Evolutionary conservation across 2,888 invertebrate genomes (phyloP).

Genomic region (Balanococcus diminutus): DNA sequence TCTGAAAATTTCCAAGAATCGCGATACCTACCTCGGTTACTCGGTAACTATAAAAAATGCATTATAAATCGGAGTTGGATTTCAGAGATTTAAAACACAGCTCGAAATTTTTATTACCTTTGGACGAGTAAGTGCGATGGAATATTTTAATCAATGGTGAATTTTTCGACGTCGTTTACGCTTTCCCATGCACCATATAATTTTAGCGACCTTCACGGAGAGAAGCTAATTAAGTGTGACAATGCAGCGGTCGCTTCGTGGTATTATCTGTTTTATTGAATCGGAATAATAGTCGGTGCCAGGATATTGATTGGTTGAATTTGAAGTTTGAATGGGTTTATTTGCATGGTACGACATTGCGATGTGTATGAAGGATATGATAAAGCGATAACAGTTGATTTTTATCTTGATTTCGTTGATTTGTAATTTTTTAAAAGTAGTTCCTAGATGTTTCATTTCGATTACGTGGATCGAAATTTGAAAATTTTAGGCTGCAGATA

Average conservation of each 20-base stretch:
- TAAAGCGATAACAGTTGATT: neutral
- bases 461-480: too few relatives aligned
- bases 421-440: too few relatives aligned
- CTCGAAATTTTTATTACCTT: neutral
- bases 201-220: conserved; percentile 9
- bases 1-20: too few relatives aligned
- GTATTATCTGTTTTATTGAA: neutral
- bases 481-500: too few relatives aligned
- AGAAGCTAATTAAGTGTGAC: conserved; percentile 14
- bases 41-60: neutral
- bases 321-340: neutral
- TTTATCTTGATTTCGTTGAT: neutral
- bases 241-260: neutral
- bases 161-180: neutral
- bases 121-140: conserved; percentile 19
- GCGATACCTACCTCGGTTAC: too few relatives aligned
- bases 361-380: too few relatives aligned
- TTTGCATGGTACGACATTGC: neutral
- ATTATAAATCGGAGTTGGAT: conserved; percentile 7
- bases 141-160: neutral
- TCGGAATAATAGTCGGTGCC: neutral
- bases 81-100: neutral
- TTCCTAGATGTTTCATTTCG: too few relatives aligned
- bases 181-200: conserved; percentile 19
- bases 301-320: neutral